Conservation (phyloP, 92 coral and sea anemone species). For the Metridium senile region DNA sequence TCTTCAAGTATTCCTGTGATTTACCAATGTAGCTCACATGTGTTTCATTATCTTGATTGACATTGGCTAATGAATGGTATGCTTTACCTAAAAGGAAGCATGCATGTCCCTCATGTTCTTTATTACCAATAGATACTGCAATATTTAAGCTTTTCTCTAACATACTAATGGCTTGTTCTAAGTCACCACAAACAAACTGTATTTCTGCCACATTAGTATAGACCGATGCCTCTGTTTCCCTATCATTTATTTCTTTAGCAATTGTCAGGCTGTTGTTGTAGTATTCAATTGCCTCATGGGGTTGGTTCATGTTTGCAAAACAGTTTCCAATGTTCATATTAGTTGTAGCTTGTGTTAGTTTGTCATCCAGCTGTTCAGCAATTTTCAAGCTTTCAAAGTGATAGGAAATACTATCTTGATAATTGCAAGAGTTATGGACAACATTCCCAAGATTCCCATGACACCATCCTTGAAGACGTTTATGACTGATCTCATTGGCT, state of each 20-base stretch:
- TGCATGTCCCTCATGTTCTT: conserved; percentile 6
- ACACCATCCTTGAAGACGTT: background rate
- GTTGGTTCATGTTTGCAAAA: background rate
- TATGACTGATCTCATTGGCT: conserved; percentile 12
- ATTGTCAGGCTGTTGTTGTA: no score
- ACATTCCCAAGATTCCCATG: no score
- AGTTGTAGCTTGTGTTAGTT: no score
- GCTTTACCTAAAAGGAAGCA: background rate
- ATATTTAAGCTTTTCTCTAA: no score
- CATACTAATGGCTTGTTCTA: no score
- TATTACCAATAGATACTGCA: conserved; percentile 2
- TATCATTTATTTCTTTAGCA: conserved; percentile 6
- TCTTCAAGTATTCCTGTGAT: no score
- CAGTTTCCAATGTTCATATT: conserved; percentile 1
- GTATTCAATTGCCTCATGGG: no score
- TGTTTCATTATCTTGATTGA: no score
- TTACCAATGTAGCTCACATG: background rate
- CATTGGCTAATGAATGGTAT: no score
- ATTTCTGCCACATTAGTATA: background rate
- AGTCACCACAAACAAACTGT: background rate
- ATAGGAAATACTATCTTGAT: conserved; percentile 1
- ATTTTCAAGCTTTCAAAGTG: no score
- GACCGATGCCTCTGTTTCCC: no score
- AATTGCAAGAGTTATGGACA: background rate
- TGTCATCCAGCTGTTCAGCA: no score